Percentiles rank a stretch among this genome's conserved stretches.
Evolutionary conservation across 2,797 vertebrate species (phyloP).

Genomic region (Enteromius argenteus): DNA sequence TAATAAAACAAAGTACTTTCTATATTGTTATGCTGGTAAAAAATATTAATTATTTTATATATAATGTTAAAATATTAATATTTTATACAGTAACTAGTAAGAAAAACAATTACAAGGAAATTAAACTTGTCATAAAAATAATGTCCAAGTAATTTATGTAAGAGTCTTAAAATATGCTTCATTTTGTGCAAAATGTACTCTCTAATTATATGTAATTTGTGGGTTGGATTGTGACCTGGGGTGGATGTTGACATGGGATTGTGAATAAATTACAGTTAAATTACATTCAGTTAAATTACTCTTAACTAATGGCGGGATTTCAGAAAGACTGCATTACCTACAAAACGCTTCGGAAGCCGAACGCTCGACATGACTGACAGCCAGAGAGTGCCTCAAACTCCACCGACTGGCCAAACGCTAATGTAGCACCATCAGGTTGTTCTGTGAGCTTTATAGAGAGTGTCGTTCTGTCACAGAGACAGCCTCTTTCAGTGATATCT

Average conservation of each 20-base stretch:
- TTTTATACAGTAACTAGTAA: background rate
- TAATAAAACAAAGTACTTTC: background rate
- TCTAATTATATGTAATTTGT: background rate
- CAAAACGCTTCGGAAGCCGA: background rate
- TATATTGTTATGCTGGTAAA: background rate
- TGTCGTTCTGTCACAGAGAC: slow-evolving; percentile 3
- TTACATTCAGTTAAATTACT: background rate
- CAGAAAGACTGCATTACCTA: background rate
- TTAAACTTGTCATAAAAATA: background rate
- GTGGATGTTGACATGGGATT: background rate
- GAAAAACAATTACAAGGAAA: background rate
- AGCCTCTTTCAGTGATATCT: background rate
- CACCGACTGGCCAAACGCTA: background rate
- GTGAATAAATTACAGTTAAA: background rate
- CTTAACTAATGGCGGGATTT: background rate
- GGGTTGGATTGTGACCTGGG: background rate
- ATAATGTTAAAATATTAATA: background rate
- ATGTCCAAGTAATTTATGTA: background rate
- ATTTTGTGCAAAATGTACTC: background rate
- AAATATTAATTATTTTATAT: background rate
- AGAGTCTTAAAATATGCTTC: background rate
- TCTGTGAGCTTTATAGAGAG: slow-evolving; percentile 27
- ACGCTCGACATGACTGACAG: background rate
- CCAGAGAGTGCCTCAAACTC: background rate
- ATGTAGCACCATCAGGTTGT: background rate